phyloP scores from a whole-genome alignment of 2,888 invertebrate species.

The Mantis religiosa region DNA sequence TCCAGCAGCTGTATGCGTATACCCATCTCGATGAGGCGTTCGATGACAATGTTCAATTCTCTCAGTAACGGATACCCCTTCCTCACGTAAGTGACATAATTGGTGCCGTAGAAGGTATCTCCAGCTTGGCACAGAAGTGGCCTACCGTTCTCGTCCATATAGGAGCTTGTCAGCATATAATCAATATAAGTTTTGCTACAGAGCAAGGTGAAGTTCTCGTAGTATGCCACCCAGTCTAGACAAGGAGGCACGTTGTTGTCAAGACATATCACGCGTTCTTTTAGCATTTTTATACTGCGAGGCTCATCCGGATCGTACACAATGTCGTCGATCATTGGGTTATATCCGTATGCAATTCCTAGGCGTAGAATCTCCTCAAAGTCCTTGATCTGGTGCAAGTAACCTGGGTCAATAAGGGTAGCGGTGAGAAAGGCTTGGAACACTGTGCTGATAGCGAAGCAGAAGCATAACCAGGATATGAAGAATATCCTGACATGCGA shows the following conservation, averaged over 20 bases:
- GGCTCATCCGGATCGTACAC: neutral
- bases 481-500: neutral
- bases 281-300: neutral
- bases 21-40: neutral
- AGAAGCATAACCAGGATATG: neutral
- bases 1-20: neutral
- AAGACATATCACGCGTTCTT: neutral
- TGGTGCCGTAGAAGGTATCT: neutral
- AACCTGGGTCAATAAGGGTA: neutral
- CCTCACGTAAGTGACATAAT: neutral
- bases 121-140: slow-evolving; percentile 4
- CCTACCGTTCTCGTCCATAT: neutral
- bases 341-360: neutral
- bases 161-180: neutral
- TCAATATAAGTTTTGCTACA: neutral
- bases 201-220: neutral
- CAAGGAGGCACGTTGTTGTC: neutral
- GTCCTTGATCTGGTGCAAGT: neutral
- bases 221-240: neutral
- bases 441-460: neutral
- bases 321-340: neutral
- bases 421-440: neutral
- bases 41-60: neutral
- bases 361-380: neutral
- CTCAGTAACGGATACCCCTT: neutral